Evolutionary conservation across 2,888 invertebrate genomes (phyloP).

Genomic region (Agriotes lineatus): DNA sequence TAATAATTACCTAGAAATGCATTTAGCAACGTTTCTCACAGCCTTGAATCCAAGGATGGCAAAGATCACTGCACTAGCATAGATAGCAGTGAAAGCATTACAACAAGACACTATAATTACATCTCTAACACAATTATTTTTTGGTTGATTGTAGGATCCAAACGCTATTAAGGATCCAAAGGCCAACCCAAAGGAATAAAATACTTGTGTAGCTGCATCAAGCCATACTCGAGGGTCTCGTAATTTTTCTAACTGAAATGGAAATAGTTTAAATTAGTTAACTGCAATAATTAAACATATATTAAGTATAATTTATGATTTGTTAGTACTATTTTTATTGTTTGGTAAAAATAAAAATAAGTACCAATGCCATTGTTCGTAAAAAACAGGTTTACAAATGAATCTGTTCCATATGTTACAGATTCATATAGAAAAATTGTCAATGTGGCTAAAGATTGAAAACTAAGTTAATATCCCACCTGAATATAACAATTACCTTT

Average conservation of each 20-base stretch:
- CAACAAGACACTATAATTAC: conserved; percentile 91
- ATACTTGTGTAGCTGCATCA: conserved; percentile 96
- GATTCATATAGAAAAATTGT: not conserved
- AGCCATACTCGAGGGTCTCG: conserved; percentile 92
- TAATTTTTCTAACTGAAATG: conserved; percentile 82
- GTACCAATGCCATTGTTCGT: too few species aligned
- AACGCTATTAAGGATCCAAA: conserved; percentile 96
- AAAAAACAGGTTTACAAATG: too few species aligned
- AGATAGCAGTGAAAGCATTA: conserved; percentile 94
- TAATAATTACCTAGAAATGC: conserved; percentile 75
- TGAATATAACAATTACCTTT: conserved; percentile 72
- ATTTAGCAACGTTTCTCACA: conserved; percentile 88
- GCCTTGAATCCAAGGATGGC: conserved; percentile 97
- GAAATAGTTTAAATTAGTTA: too few species aligned
- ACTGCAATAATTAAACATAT: too few species aligned
- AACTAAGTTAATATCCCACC: not conserved
- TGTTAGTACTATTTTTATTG: too few species aligned
- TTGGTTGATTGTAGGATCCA: conserved; percentile 94
- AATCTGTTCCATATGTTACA: too few species aligned
- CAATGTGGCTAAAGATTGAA: not conserved
- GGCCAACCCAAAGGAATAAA: conserved; percentile 95
- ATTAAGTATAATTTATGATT: too few species aligned
- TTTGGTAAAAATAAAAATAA: too few species aligned
- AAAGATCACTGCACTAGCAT: conserved; percentile 95
- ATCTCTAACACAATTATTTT: conserved; percentile 95